These are phyloP conservation scores for Cotesia congregata DNA, from an alignment of 2,888 invertebrate species.

Conservation along the genomic window DNA sequence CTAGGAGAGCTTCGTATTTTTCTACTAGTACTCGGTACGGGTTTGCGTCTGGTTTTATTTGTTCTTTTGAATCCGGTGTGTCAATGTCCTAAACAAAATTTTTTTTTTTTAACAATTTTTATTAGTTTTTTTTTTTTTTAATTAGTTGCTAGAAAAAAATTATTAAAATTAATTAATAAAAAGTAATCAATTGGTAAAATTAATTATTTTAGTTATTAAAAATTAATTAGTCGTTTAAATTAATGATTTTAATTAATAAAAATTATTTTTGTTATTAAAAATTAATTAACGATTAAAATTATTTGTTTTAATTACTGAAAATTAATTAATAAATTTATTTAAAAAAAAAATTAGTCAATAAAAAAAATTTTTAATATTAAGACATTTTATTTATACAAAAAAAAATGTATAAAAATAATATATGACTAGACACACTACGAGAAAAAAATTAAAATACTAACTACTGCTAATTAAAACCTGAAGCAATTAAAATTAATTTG, in stretches of 20 bases:
- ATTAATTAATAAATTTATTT: neutral
- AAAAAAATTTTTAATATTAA: neutral
- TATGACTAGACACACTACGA: neutral
- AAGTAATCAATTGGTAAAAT: too few relatives aligned
- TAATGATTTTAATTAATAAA: too few relatives aligned
- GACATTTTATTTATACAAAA: neutral
- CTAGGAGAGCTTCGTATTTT: slow-evolving; percentile 86
- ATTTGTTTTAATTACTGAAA: neutral
- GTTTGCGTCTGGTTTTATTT: slow-evolving; percentile 71
- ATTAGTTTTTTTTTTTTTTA: neutral
- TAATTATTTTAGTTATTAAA: too few relatives aligned
- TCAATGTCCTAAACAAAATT: slow-evolving; percentile 46
- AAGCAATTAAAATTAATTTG: neutral
- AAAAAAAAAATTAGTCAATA: neutral
- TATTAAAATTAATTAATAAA: too few relatives aligned
- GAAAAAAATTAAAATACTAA: neutral
- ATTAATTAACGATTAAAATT: too few relatives aligned
- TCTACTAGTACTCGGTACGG: slow-evolving; percentile 86
- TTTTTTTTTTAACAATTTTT: neutral
- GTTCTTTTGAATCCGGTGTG: slow-evolving; percentile 60
- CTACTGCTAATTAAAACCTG: neutral
- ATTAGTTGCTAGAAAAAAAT: too few relatives aligned
- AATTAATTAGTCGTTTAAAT: too few relatives aligned
- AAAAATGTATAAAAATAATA: neutral
- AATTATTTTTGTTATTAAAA: too few relatives aligned